Evolutionary conservation across 2,113 vertebrate genomes (phyloP).

Genomic region (Scomber japonicus): DNA sequence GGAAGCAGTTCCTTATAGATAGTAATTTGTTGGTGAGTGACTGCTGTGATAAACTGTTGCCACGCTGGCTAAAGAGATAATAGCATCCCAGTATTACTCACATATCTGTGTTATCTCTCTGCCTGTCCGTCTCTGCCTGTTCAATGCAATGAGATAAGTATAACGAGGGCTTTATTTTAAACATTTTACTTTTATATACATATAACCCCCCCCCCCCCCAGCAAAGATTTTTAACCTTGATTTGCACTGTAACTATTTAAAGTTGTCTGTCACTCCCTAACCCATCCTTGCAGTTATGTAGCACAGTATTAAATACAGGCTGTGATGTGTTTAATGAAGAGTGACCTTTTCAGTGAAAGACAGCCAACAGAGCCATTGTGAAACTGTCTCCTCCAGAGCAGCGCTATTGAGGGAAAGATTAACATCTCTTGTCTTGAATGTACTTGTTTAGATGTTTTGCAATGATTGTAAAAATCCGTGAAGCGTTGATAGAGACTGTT

Average conservation of each 20-base stretch:
- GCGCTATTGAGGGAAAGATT: neutral
- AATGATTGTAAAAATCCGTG: conserved; percentile 57
- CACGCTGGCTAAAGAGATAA: conserved; percentile 53
- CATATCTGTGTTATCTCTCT: conserved; percentile 47
- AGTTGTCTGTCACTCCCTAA: too few species aligned
- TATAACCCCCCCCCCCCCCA: too few species aligned
- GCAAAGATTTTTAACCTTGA: neutral
- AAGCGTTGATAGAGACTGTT: neutral
- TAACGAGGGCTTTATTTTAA: neutral
- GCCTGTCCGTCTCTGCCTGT: neutral
- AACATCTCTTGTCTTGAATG: conserved; percentile 50
- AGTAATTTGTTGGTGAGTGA: conserved; percentile 58
- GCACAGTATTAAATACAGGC: neutral
- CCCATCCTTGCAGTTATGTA: too few species aligned
- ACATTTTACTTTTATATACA: neutral
- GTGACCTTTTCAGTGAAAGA: conserved; percentile 22
- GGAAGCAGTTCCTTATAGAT: conserved; percentile 49
- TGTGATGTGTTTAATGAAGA: conserved; percentile 16
- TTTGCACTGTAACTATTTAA: neutral
- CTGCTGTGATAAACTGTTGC: conserved; percentile 65
- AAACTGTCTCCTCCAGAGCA: conserved; percentile 21
- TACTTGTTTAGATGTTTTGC: conserved; percentile 49
- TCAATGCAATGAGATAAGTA: neutral
- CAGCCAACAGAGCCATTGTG: conserved; percentile 22
- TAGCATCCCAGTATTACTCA: conserved; percentile 44